These are phyloP conservation scores for Petrocephalus sullivani DNA, from an alignment of 2,797 vertebrate genomes.

Conservation along the genomic window DNA sequence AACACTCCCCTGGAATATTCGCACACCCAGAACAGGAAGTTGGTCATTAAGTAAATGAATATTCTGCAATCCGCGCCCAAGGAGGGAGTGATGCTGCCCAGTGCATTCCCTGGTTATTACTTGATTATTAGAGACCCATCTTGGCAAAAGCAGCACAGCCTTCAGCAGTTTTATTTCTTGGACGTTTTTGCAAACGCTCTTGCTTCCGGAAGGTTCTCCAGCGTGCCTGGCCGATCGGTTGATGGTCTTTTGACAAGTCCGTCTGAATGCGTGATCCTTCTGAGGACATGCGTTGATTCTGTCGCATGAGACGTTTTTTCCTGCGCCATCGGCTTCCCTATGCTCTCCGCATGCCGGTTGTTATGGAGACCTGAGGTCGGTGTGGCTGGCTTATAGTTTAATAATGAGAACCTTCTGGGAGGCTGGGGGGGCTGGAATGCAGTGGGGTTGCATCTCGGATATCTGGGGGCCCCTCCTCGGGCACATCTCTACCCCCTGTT, in stretches of 20 bases:
- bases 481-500: not conserved
- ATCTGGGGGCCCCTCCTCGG: not conserved
- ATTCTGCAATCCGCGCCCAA: not conserved
- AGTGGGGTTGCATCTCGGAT: not conserved
- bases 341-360: not conserved
- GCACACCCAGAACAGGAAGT: not conserved
- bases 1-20: not conserved
- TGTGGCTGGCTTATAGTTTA: not conserved
- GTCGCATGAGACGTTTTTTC: not conserved
- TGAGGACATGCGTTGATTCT: not conserved
- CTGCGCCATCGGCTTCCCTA: not conserved
- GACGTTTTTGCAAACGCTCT: not conserved
- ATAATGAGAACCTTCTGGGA: conserved; percentile 2
- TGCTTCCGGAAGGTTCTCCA: not conserved
- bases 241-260: not conserved
- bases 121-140: not conserved
- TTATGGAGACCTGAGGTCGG: conserved; percentile 3
- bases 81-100: not conserved
- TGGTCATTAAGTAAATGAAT: not conserved
- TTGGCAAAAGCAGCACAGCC: not conserved
- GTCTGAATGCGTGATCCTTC: not conserved
- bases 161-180: not conserved
- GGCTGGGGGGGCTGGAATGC: not conserved
- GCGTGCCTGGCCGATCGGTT: not conserved
- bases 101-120: not conserved